Base-by-base conservation (phyloP, 2,797 vertebrate species). In the Gymnodraco acuticeps region DNA sequence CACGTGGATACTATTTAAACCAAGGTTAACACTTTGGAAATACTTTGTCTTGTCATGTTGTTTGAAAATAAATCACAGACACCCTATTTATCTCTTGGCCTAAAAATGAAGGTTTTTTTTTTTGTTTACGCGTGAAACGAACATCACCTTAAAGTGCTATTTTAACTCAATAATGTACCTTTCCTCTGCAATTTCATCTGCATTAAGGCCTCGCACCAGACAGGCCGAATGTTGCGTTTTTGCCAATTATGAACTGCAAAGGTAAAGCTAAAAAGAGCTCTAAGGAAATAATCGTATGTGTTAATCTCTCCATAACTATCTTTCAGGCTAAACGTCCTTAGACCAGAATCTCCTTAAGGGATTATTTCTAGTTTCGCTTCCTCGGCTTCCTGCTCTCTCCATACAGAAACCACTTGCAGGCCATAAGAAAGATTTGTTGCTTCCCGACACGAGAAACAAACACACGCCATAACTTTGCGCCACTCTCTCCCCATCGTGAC, bases 351-450 rank as follows among this genome's bases (percentile, higher is more conserved):
- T 77, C 38, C 9, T 31, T n/a, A 63, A 4, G 7, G 55, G 54
- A 27, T 63, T 55, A 23, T 83, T 64, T 54, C 15, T 20, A 7
- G 7, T 17, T 53, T 75, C 23, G 61, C 64, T 61, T 2, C 47
- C 61, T 50, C 56, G 69, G 33, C 65, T 43, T 27, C 15, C 23
- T 33, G 64, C 27, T 45, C 51, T 38, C 41, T 31, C 50, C 73
- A 70, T 0, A 67, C 23, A 67, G 48, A 75, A 72, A 77, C 66
- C 82, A 66, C 77, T 75, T 78, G 50, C 62, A 70, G 52, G 80
- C 75, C 68, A 68, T 92, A 75, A 86, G 64, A 73, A 70, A 90
- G 86, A 89, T 86, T 87, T 92, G 87, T 87, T 92, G 87, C 88
- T 82, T 86, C 81, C 87, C 89, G 90, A 86, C 87, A 80, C 45